Evolutionary conservation across 2,888 invertebrate species (phyloP).

Genomic region (Caenorhabditis sinica): DNA sequence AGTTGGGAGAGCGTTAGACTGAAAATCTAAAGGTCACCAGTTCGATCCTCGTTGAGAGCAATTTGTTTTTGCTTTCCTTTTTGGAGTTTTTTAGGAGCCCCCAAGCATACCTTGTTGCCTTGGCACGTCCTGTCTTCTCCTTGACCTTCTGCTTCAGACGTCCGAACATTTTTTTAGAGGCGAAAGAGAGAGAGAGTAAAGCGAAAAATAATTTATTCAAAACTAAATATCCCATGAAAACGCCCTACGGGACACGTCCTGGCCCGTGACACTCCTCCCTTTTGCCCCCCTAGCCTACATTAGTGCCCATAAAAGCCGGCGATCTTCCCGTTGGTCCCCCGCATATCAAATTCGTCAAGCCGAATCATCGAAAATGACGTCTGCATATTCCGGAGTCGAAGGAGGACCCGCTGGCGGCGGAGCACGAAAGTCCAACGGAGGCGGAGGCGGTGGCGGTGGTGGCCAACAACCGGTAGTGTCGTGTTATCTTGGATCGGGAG

Average conservation of each 20-base stretch:
- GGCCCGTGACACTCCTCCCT: background rate
- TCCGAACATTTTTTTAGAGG: conserved; percentile 40
- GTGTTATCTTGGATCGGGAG: conserved; percentile 71
- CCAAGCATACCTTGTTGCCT: conserved; percentile 46
- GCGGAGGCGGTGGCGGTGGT: conserved; percentile 61
- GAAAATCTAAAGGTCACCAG: conserved; percentile 84
- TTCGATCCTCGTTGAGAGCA: conserved; percentile 83
- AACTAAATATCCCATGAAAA: background rate
- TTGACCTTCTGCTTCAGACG: conserved; percentile 60
- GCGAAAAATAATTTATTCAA: too few relatives aligned
- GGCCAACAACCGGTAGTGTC: conserved; percentile 59
- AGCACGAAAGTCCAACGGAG: conserved; percentile 20
- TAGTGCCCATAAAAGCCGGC: conserved; percentile 7
- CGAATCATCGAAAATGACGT: conserved; percentile 57
- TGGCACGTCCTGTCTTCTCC: conserved; percentile 53
- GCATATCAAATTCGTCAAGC: conserved; percentile 11
- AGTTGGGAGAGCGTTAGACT: conserved; percentile 84
- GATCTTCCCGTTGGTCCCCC: background rate
- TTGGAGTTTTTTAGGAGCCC: background rate
- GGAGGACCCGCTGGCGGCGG: conserved; percentile 62
- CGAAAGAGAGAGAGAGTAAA: conserved; percentile 5
- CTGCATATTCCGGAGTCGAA: conserved; percentile 66
- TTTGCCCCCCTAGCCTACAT: background rate
- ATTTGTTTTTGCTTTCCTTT: conserved; percentile 35
- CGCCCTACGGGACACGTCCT: too few relatives aligned